Evolutionary conservation across 2,888 invertebrate species (phyloP).

Genomic region (Volucella bombylans): DNA sequence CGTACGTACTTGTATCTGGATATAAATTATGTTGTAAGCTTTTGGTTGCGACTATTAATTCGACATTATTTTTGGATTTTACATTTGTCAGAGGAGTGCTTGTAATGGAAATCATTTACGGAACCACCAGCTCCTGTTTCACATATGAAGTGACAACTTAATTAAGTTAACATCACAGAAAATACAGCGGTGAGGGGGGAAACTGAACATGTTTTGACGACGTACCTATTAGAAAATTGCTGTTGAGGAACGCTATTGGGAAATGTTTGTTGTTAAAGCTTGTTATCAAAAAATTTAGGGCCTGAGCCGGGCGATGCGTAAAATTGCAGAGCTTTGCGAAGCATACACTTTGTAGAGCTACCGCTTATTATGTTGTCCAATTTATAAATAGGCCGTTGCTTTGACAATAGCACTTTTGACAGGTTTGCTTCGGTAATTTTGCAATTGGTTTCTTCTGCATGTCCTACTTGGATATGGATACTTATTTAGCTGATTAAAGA

Average conservation of each 20-base stretch:
- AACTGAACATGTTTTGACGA: slow-evolving; percentile 40
- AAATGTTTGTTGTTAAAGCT: slow-evolving; percentile 1
- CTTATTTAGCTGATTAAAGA: too few relatives aligned
- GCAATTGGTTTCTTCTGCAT: too few relatives aligned
- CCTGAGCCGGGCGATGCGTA: slow-evolving; percentile 32
- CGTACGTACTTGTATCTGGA: slow-evolving; percentile 1
- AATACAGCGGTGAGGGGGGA: slow-evolving; percentile 33
- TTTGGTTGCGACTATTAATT: slow-evolving; percentile 62
- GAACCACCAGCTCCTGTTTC: slow-evolving; percentile 45
- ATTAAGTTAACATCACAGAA: slow-evolving; percentile 52
- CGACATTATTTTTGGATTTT: slow-evolving; percentile 67
- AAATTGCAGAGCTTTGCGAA: slow-evolving; percentile 34
- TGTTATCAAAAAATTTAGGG: slow-evolving; percentile 46
- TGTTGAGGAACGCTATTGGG: slow-evolving; percentile 23
- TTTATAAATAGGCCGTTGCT: slow-evolving; percentile 9
- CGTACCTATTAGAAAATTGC: slow-evolving; percentile 6
- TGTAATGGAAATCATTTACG: slow-evolving; percentile 13
- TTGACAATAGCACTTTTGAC: neutral
- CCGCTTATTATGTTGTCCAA: slow-evolving; percentile 50
- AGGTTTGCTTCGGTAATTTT: too few relatives aligned
- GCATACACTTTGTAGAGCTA: slow-evolving; percentile 36
- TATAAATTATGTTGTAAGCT: slow-evolving; percentile 71
- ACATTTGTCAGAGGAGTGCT: slow-evolving; percentile 15
- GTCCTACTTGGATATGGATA: too few relatives aligned
- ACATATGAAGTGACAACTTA: slow-evolving; percentile 73